Conservation (phyloP, 2,797 vertebrate genomes). For the Coracias cyanogaster region DNA sequence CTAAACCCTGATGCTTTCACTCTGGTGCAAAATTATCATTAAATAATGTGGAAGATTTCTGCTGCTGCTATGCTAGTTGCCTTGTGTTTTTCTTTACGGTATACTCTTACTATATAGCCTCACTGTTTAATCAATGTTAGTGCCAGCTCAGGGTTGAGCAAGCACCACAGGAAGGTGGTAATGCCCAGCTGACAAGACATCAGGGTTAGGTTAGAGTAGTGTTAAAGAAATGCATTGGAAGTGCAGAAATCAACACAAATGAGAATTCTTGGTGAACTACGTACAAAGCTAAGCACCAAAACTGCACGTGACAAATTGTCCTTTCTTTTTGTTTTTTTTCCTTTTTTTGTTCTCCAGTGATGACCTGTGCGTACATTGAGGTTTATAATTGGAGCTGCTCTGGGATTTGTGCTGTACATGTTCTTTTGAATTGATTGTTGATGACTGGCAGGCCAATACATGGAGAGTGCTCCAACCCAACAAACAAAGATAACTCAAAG, state of each 20-base stretch:
- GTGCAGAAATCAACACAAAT: not conserved
- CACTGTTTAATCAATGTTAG: not conserved
- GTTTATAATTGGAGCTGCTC: not conserved
- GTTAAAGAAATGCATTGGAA: not conserved
- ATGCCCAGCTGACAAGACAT: not conserved
- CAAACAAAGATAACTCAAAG: not conserved
- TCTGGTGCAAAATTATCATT: not conserved
- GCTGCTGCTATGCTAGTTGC: not conserved
- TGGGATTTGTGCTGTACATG: not conserved
- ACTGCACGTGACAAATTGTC: not conserved
- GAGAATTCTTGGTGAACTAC: not conserved
- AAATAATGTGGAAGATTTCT: not conserved
- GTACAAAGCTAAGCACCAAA: not conserved
- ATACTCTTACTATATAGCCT: not conserved
- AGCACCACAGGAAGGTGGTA: not conserved
- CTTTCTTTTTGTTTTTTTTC: too few species aligned
- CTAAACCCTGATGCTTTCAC: not conserved
- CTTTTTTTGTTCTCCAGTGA: fast-evolving
- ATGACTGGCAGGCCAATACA: not conserved
- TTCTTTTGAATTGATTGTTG: not conserved
- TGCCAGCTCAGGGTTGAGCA: not conserved
- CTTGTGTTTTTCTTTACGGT: not conserved
- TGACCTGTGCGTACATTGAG: not conserved
- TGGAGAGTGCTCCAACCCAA: not conserved
- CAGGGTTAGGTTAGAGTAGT: not conserved